Base-by-base conservation (phyloP, 2,113 vertebrate genomes). In the Sorex araneus region DNA sequence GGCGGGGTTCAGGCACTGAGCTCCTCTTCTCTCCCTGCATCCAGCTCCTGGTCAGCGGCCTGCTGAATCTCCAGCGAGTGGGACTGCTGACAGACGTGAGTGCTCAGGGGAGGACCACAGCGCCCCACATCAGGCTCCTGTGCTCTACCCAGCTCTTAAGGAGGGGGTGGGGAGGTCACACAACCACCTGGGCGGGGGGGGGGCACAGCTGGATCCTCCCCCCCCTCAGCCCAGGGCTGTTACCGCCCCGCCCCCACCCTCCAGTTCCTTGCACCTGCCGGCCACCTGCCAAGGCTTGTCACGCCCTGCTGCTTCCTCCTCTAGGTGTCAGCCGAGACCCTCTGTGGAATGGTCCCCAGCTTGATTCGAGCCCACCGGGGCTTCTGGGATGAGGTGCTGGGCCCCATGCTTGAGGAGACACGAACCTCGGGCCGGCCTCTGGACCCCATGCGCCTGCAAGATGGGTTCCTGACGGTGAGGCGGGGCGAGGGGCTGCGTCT, bases 381-480 rank as follows among this genome's bases (percentile, higher is more conserved):
- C 18, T 98, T 99, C 94, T 99, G 98, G 98, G 95, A 98, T 75
- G 98, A 99, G 60, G 98, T 98, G 82, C 94, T 99, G 54, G 97
- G 95, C 34, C 98, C 98, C 8, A 97, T 98, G 96, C 95, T 99
- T 69, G 73, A 96, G 50, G 95, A 98, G 63, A 97, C 97, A 0
- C 96, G 98, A 3, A 70, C 43, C 27, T 98, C 98, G 0, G 97
- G 98, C 40, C 94, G 78, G 25, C 98, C 98, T 32, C 98, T 99
- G 96, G 97, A 98, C 95, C 98, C 98, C 5, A 1, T 98, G 76
- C 94, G 70, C 82, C 97, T 99, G 54, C 96, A 98, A 81, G 79
- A 95, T 0, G 98, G 98, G 28, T 99, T 98, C 87, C 95, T 98
- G 91, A 98, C 95, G 97, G 98, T 99, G 95, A 97, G 92, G 40